Percentiles rank a stretch among this genome's conserved stretches.
Conservation (phyloP, 2,113 vertebrate species). For the Callaeas wilsoni region DNA sequence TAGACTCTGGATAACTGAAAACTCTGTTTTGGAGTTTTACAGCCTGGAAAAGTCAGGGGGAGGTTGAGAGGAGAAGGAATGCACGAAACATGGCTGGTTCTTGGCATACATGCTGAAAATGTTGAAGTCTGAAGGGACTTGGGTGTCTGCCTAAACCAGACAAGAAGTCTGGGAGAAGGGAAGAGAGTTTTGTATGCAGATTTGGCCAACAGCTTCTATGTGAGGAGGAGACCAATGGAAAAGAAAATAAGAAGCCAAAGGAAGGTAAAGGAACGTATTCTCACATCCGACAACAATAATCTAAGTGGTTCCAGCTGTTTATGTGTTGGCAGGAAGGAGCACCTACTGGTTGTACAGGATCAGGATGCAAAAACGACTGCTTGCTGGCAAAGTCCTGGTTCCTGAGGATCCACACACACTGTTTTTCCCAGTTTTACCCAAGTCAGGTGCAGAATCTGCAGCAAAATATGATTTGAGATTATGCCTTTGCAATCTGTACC, state of each 20-base stretch:
- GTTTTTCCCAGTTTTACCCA: neutral
- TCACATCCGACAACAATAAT: neutral
- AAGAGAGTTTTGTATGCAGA: neutral
- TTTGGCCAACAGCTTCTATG: neutral
- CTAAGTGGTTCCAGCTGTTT: neutral
- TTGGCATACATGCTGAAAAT: slow-evolving; percentile 1
- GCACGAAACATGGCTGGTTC: neutral
- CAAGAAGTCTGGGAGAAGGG: neutral
- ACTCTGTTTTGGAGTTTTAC: neutral
- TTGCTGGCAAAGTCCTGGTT: neutral
- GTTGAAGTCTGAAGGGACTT: neutral
- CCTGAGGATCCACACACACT: neutral
- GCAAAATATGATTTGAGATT: neutral
- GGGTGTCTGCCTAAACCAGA: slow-evolving; percentile 16
- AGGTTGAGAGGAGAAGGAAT: neutral
- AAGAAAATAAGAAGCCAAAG: neutral
- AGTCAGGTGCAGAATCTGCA: neutral
- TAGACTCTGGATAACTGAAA: neutral
- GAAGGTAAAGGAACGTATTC: slow-evolving; percentile 3
- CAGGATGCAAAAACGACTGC: neutral
- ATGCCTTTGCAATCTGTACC: neutral
- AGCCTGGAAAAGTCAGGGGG: neutral
- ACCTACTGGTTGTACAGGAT: neutral
- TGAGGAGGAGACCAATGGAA: neutral
- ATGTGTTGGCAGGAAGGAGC: neutral